A percentile compares a stretch with the other conserved stretches of the same genome.
These are phyloP conservation scores for Australoheros facetus DNA, from an alignment of 2,797 vertebrate genomes.

Conservation along the genomic window DNA sequence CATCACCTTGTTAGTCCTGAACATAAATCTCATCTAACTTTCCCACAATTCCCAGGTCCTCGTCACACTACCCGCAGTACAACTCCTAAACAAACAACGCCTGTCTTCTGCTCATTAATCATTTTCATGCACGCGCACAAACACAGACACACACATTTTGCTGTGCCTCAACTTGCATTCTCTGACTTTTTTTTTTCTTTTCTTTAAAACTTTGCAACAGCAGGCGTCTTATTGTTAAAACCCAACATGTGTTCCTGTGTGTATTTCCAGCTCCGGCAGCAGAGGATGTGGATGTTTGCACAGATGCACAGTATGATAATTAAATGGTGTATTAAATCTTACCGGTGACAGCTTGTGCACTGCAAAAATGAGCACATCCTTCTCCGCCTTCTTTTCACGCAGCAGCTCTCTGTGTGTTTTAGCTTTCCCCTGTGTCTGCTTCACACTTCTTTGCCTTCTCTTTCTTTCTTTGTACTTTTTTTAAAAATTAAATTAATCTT, in stretches of 20 bases:
- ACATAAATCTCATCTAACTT: constrained; percentile 63
- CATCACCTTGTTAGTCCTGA: constrained; percentile 57
- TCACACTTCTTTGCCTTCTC: constrained; percentile 24
- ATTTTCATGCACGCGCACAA: constrained; percentile 35
- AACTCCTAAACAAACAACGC: constrained; percentile 70
- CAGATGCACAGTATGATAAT: constrained; percentile 75
- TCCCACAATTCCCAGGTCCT: constrained; percentile 62
- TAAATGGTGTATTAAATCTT: constrained; percentile 75
- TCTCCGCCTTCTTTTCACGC: constrained; percentile 45
- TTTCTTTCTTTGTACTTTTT: neutral
- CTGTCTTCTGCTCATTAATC: constrained; percentile 76
- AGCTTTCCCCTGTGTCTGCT: neutral
- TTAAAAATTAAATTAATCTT: neutral
- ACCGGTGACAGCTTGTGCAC: constrained; percentile 70
- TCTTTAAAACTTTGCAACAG: neutral
- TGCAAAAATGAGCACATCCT: constrained; percentile 60
- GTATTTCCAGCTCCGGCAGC: constrained; percentile 41
- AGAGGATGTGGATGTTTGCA: constrained; percentile 77
- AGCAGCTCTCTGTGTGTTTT: constrained; percentile 10
- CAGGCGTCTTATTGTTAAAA: constrained; percentile 22
- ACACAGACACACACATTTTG: constrained; percentile 25
- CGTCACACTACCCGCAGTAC: constrained; percentile 66
- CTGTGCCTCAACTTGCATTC: constrained; percentile 19
- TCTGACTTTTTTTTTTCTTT: neutral
- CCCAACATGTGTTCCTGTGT: constrained; percentile 37